phyloP scores from a whole-genome alignment of 2,113 vertebrate genomes.

The Lipophrys pholis region DNA sequence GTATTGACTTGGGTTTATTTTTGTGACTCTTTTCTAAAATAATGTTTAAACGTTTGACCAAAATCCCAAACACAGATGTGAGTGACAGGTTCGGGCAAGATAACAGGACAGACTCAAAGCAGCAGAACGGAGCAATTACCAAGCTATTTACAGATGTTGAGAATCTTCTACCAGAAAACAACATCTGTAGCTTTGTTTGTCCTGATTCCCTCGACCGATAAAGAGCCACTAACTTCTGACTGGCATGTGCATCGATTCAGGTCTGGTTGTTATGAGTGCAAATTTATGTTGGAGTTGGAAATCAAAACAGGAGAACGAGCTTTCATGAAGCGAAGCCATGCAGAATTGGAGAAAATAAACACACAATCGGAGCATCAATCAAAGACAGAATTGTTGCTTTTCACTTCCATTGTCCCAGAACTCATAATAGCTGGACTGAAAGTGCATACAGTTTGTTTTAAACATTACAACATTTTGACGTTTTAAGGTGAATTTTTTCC shows the following conservation, averaged over 20 bases:
- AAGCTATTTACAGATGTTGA: slow-evolving; percentile 31
- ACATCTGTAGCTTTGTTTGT: slow-evolving; percentile 25
- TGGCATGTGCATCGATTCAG: slow-evolving; percentile 26
- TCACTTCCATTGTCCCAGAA: slow-evolving; percentile 80
- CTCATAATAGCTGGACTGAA: neutral
- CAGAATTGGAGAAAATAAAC: slow-evolving; percentile 76
- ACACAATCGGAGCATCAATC: slow-evolving; percentile 56
- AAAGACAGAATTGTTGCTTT: slow-evolving; percentile 68
- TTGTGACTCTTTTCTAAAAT: slow-evolving; percentile 45
- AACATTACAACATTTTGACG: too few species aligned
- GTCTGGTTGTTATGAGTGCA: slow-evolving; percentile 34
- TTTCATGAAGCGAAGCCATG: slow-evolving; percentile 56
- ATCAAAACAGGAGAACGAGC: neutral
- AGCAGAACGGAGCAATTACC: slow-evolving; percentile 28
- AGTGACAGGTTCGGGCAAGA: slow-evolving; percentile 27
- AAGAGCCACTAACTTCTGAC: slow-evolving; percentile 19
- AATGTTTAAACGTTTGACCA: slow-evolving; percentile 26
- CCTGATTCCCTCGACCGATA: slow-evolving; percentile 20
- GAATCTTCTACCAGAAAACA: slow-evolving; percentile 24
- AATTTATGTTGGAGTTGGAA: slow-evolving; percentile 45
- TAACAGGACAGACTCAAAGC: neutral
- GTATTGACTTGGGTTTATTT: slow-evolving; percentile 24
- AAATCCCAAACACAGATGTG: slow-evolving; percentile 4
- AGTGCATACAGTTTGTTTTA: too few species aligned
- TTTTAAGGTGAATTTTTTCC: too few species aligned